phyloP scores from a whole-genome alignment of 2,888 invertebrate species.

The Salticus scenicus region DNA sequence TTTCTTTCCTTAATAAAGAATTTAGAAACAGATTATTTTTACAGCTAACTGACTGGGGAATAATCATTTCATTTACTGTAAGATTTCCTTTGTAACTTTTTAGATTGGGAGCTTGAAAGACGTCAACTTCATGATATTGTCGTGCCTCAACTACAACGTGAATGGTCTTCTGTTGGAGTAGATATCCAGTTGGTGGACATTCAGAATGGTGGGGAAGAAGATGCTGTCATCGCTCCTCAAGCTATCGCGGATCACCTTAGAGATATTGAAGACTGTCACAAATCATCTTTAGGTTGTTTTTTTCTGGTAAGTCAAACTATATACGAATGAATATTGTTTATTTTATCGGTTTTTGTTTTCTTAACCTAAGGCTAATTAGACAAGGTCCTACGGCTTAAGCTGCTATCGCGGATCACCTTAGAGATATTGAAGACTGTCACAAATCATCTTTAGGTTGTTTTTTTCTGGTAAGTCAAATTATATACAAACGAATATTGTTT shows the following conservation, averaged over 20 bases:
- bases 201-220: conserved; percentile 50
- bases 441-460: conserved; percentile 70
- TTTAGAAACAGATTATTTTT: no score
- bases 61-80: no score
- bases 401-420: conserved; percentile 69
- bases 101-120: conserved; percentile 72
- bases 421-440: conserved; percentile 71
- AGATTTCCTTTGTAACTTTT: no score
- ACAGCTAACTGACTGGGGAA: no score
- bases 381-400: no score
- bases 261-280: conserved; percentile 71
- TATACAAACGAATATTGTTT: no score
- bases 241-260: conserved; percentile 69
- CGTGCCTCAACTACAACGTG: conserved; percentile 70
- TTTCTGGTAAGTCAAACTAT: conserved; percentile 68
- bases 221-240: conserved; percentile 63
- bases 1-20: no score
- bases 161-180: conserved; percentile 69
- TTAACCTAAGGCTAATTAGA: no score
- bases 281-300: conserved; percentile 70
- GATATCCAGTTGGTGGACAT: conserved; percentile 71
- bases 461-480: conserved; percentile 70
- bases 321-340: no score
- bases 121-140: conserved; percentile 71
- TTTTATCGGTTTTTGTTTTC: no score